A percentile compares a stretch with the other conserved stretches of the same genome.
These are phyloP conservation scores for Thymelicus lineola DNA, from an alignment of 2,888 invertebrate species.

Conservation along the genomic window DNA sequence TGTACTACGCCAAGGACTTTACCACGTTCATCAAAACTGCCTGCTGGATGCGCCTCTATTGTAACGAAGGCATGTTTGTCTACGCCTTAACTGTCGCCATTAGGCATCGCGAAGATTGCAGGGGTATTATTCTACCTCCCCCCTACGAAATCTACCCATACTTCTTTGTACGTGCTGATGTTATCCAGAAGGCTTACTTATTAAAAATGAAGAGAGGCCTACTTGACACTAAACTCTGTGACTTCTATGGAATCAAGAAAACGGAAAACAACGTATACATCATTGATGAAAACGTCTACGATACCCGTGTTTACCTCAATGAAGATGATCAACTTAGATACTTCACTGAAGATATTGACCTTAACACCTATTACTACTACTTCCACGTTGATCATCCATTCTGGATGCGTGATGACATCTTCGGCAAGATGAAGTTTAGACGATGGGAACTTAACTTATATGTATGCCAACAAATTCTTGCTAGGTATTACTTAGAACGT, in stretches of 20 bases:
- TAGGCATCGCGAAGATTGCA: conserved; percentile 80
- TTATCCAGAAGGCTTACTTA: conserved; percentile 84
- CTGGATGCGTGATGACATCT: conserved; percentile 83
- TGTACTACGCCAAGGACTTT: conserved; percentile 83
- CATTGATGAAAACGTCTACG: conserved; percentile 88
- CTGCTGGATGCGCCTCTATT: conserved; percentile 78
- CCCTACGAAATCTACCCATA: conserved; percentile 87
- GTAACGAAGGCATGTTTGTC: conserved; percentile 85
- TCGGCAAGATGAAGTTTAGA: conserved; percentile 62
- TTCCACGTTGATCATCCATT: conserved; percentile 86
- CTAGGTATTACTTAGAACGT: conserved; percentile 85
- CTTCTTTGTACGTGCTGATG: conserved; percentile 87
- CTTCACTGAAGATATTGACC: conserved; percentile 87
- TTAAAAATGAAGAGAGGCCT: conserved; percentile 80
- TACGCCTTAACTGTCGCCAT: conserved; percentile 83
- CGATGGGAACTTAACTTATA: conserved; percentile 85
- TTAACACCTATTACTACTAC: conserved; percentile 87
- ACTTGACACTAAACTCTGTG: conserved; percentile 77
- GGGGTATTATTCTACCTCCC: conserved; percentile 80
- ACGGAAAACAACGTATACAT: conserved; percentile 82
- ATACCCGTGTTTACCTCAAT: conserved; percentile 79
- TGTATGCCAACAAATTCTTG: conserved; percentile 88
- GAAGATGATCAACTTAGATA: conserved; percentile 85
- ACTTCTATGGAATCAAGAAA: conserved; percentile 79
- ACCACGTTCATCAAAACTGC: conserved; percentile 79